phyloP scores from a whole-genome alignment of 2,888 invertebrate species.

The Pyrochroa serraticornis region DNA sequence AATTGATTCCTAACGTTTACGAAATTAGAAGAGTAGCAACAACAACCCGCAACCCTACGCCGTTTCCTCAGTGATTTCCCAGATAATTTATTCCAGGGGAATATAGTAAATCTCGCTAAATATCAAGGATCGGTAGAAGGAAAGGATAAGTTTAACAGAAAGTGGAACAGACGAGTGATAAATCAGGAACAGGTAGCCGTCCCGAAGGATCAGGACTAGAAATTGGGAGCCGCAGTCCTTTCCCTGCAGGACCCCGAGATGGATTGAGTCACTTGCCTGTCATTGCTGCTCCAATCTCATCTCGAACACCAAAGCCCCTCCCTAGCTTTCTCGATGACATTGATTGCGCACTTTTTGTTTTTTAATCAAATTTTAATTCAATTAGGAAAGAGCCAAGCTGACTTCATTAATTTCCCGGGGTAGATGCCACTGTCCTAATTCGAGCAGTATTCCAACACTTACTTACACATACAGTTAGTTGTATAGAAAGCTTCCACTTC shows the following conservation, averaged over 20 bases:
- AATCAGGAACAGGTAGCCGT: constrained; percentile 58
- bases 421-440: constrained; percentile 4
- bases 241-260: constrained; percentile 53
- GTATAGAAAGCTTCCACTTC: constrained; percentile 1
- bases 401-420: constrained; percentile 20
- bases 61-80: constrained; percentile 36
- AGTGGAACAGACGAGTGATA: constrained; percentile 58
- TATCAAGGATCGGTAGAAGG: constrained; percentile 56
- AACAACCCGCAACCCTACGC: constrained; percentile 19
- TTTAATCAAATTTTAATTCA: constrained; percentile 44
- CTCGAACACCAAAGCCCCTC: constrained; percentile 26
- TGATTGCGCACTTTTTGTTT: constrained; percentile 31
- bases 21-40: constrained; percentile 20
- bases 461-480: background rate
- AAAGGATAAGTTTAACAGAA: constrained; percentile 55
- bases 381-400: constrained; percentile 32
- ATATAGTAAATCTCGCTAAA: constrained; percentile 57
- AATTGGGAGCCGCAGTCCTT: constrained; percentile 53
- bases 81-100: constrained; percentile 55
- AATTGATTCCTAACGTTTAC: constrained; percentile 13
- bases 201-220: constrained; percentile 55
- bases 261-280: constrained; percentile 52
- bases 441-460: background rate
- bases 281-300: constrained; percentile 49
- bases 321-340: constrained; percentile 20